Base-by-base conservation (phyloP, 2,797 vertebrate species). In the Brotula barbata region DNA sequence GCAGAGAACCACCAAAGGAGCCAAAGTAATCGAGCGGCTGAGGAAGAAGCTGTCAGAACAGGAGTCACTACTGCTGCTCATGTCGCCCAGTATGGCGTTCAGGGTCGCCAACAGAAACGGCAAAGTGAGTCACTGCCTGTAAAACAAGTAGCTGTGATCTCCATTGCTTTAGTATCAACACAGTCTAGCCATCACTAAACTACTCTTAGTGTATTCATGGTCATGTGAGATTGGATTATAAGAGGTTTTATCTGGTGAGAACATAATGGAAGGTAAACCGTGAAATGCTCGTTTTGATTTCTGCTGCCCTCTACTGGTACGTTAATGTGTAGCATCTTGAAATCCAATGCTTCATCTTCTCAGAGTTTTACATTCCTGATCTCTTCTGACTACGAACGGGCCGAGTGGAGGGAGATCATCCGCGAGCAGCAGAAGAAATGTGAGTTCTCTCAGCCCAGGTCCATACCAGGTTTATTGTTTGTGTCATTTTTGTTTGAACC, bases 391-490 rank as follows among this genome's bases (percentile, higher is more conserved):
- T 98, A 98, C 0, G 96, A 97, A 66, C 92, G 95, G 0, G 95
- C 94, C 0, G 96, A 98, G 71, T 98, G 96, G 96, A 91, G 93
- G 70, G 96, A 98, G 71, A 90, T 91, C n/a, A 91, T 98, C 31
- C 92, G 94, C 1, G 94, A 96, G 67, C 96, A 97, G 84, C 95
- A 98, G 86, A 97, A 97, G 84, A 98, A 98, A 61, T 97, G 96
- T 96, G 66, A 90, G 94, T 90, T 65, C 19, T 49, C 5, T 10
- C 4, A 1, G 3, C 6, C 39, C 2, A 8, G 10, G 37, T 1
- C 13, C 12, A 12, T 11, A 19, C 34, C 19, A 3, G 15, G 4
- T 7, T 22, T 12, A 15, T 47, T 14, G 20, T 37, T 6, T 6
- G 3, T 34, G 21, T 21, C 23, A 15, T 45, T 33, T 15, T 2